These are phyloP conservation scores for Chelidonichthys spinosus DNA, from an alignment of 2,797 vertebrate species.

Conservation along the genomic window DNA sequence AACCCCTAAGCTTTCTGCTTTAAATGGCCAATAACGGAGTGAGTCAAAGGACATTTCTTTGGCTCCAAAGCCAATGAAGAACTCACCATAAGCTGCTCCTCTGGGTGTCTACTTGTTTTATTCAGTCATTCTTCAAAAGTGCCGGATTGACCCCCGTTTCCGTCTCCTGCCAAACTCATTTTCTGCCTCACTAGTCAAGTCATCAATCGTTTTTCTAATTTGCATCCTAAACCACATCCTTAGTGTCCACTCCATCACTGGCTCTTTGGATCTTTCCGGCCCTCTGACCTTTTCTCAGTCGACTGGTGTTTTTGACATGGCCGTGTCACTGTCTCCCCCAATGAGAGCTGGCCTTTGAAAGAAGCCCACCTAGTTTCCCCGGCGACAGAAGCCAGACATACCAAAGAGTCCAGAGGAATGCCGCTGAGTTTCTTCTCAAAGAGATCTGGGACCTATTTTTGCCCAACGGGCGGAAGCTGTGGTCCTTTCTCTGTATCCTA, in stretches of 20 bases:
- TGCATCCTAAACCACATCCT: constrained; percentile 54
- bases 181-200: background rate
- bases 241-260: constrained; percentile 44
- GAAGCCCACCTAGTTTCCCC: constrained; percentile 53
- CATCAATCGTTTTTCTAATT: constrained; percentile 32
- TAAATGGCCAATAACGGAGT: constrained; percentile 13
- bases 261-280: constrained; percentile 61
- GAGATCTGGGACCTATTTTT: constrained; percentile 26
- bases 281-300: constrained; percentile 80
- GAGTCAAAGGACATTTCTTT: constrained; percentile 11
- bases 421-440: constrained; percentile 35
- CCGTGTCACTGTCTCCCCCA: constrained; percentile 68
- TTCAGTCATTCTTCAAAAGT: constrained; percentile 8
- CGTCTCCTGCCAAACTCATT: background rate
- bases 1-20: constrained; percentile 14
- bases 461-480: background rate
- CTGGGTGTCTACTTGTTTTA: background rate
- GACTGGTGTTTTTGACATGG: constrained; percentile 81
- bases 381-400: constrained; percentile 61
- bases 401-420: constrained; percentile 52
- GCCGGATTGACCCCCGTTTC: background rate
- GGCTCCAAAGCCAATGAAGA: background rate
- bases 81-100: constrained; percentile 9
- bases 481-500: constrained; percentile 8
- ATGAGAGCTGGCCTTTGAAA: constrained; percentile 77